Evolutionary conservation across 1,140 invertebrate genomes (phyloP).

Genomic region (Helicorthomorpha holstii): DNA sequence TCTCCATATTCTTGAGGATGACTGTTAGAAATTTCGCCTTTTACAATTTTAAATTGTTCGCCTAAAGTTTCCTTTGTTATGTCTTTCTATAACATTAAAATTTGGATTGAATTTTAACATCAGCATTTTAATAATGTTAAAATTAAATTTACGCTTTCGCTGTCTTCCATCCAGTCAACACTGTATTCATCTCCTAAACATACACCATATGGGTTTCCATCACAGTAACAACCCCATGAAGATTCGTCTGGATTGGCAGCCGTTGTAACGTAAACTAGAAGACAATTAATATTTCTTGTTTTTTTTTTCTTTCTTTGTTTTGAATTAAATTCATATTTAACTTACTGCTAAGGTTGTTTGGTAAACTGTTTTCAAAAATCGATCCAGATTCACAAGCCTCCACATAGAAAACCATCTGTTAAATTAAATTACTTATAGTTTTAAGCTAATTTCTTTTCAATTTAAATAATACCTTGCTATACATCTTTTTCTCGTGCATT

Average conservation of each 20-base stretch:
- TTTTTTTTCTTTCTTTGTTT: neutral
- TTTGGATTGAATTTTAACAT: neutral
- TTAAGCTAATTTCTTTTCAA: neutral
- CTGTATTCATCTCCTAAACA: constrained; percentile 43
- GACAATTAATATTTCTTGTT: neutral
- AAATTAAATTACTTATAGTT: neutral
- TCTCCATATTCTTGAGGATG: constrained; percentile 42
- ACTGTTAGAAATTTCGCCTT: constrained; percentile 38
- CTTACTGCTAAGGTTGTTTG: constrained; percentile 35
- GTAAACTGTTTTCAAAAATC: constrained; percentile 42
- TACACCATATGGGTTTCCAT: constrained; percentile 28
- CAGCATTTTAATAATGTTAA: no score
- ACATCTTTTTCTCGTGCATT: constrained; percentile 30
- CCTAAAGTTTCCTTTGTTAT: constrained; percentile 33
- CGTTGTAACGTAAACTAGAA: constrained; percentile 43
- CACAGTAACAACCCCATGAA: constrained; percentile 42
- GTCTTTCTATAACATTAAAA: constrained; percentile 17
- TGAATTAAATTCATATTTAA: constrained; percentile 4
- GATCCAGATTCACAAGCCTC: constrained; percentile 50
- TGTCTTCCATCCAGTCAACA: constrained; percentile 48
- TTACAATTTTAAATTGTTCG: constrained; percentile 37
- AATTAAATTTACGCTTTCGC: constrained; percentile 37
- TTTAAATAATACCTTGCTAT: constrained; percentile 20
- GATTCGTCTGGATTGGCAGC: constrained; percentile 40
- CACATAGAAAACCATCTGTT: constrained; percentile 41